These are phyloP conservation scores for Drosophila rufa DNA, from an alignment of 1,140 invertebrate species.

Conservation along the genomic window DNA sequence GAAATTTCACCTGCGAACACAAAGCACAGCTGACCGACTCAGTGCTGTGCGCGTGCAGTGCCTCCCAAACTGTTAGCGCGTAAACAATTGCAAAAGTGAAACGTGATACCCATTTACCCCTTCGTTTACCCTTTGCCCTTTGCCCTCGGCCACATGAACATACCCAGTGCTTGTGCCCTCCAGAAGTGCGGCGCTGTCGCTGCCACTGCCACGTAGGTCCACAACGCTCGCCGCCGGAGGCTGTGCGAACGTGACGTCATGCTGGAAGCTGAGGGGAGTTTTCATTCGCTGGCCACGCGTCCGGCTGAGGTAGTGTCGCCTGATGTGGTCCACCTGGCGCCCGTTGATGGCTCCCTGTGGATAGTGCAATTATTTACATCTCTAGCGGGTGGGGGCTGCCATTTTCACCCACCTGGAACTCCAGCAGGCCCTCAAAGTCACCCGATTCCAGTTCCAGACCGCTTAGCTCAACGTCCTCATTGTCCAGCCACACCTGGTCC, in stretches of 20 bases:
- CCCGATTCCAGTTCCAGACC: slow-evolving; percentile 44
- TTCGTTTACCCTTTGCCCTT: slow-evolving; percentile 30
- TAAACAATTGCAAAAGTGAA: slow-evolving; percentile 78
- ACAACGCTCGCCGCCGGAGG: slow-evolving; percentile 42
- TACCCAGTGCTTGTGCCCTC: slow-evolving; percentile 64
- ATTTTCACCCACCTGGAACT: slow-evolving; percentile 60
- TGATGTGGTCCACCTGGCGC: slow-evolving; percentile 59
- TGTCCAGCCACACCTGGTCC: slow-evolving; percentile 72
- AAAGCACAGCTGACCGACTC: slow-evolving; percentile 68
- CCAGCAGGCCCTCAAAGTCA: slow-evolving; percentile 66
- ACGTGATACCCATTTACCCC: slow-evolving; percentile 50
- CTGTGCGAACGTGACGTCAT: slow-evolving; percentile 74
- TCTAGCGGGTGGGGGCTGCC: too few species aligned
- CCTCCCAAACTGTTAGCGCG: slow-evolving; percentile 70
- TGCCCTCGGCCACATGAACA: slow-evolving; percentile 13
- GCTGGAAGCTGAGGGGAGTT: slow-evolving; percentile 49
- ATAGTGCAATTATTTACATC: not conserved
- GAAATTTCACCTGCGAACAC: slow-evolving; percentile 71
- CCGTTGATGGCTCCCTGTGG: slow-evolving; percentile 70
- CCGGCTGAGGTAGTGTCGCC: slow-evolving; percentile 68
- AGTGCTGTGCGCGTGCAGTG: slow-evolving; percentile 40
- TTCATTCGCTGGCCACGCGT: slow-evolving; percentile 62
- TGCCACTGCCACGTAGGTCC: slow-evolving; percentile 55
- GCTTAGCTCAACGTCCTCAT: slow-evolving; percentile 61
- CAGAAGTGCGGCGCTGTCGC: slow-evolving; percentile 58